Evolutionary conservation across 2,797 vertebrate genomes (phyloP).

Genomic region (Sebastolobus altivelis): DNA sequence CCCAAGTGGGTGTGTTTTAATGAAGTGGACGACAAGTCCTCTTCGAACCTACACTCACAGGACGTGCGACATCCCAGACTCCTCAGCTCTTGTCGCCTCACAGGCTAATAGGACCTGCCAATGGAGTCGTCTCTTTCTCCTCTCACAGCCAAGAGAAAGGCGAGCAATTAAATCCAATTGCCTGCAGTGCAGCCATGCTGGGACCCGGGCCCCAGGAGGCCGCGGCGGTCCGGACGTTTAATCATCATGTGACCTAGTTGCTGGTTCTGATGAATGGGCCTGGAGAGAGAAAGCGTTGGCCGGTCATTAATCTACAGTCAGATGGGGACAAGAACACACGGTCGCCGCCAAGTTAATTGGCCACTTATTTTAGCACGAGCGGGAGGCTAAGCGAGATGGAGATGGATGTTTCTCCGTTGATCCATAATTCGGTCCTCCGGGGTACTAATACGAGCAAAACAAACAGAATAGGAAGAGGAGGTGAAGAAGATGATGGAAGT

Average conservation of each 20-base stretch:
- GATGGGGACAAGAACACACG: conserved; percentile 92
- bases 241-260: conserved; percentile 91
- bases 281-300: conserved; percentile 88
- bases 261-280: conserved; percentile 94
- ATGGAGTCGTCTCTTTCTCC: conserved; percentile 70
- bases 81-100: conserved; percentile 80
- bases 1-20: conserved; percentile 86
- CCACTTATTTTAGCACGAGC: conserved; percentile 85
- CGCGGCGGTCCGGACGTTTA: conserved; percentile 80
- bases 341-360: conserved; percentile 87
- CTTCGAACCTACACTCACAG: conserved; percentile 62
- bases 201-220: conserved; percentile 84
- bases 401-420: conserved; percentile 86
- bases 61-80: conserved; percentile 78
- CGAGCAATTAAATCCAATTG: conserved; percentile 93
- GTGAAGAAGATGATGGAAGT: conserved; percentile 20
- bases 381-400: conserved; percentile 77
- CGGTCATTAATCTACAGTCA: conserved; percentile 89
- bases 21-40: conserved; percentile 84
- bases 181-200: conserved; percentile 72
- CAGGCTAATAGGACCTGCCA: conserved; percentile 88
- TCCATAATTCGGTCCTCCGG: conserved; percentile 83
- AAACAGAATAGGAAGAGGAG: conserved; percentile 65
- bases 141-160: conserved; percentile 72
- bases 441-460: conserved; percentile 76